A percentile compares a stretch with the other conserved stretches of the same genome.
phyloP scores from a whole-genome alignment of 2,113 vertebrate genomes.

The Brachyhypopomus occidentalis region DNA sequence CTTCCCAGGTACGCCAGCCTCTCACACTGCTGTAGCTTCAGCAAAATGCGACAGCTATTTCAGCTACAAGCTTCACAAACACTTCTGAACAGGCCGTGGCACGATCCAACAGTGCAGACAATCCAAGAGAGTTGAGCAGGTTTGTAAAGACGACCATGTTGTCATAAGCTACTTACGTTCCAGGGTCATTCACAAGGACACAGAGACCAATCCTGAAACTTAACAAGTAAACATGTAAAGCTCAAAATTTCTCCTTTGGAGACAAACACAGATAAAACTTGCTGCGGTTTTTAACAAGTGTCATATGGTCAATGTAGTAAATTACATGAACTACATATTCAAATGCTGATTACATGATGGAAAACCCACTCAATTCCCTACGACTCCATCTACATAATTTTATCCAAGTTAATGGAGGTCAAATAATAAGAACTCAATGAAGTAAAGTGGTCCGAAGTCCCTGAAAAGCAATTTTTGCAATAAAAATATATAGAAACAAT shows the following conservation, averaged over 20 bases:
- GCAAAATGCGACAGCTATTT: conserved; percentile 23
- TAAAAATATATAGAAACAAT: not conserved
- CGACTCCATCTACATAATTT: no score
- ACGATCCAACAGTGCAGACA: not conserved
- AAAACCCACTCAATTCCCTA: not conserved
- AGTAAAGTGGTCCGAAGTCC: no score
- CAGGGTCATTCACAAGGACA: conserved; percentile 10
- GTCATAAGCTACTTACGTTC: conserved; percentile 49
- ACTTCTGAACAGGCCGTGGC: not conserved
- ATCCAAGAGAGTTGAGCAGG: conserved; percentile 4
- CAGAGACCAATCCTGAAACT: not conserved
- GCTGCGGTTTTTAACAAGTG: no score
- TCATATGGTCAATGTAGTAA: no score
- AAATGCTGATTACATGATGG: not conserved
- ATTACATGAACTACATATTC: not conserved
- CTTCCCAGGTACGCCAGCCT: conserved; percentile 1
- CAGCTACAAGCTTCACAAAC: conserved; percentile 17
- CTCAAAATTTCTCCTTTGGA: not conserved
- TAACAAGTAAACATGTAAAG: not conserved
- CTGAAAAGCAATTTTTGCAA: no score
- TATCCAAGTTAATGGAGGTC: no score
- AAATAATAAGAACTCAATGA: no score
- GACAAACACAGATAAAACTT: no score
- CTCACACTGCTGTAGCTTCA: conserved; percentile 7
- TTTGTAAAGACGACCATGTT: conserved; percentile 7